Conservation (phyloP, 2,113 vertebrate species). For the Rhinolophus ferrumequinum region DNA sequence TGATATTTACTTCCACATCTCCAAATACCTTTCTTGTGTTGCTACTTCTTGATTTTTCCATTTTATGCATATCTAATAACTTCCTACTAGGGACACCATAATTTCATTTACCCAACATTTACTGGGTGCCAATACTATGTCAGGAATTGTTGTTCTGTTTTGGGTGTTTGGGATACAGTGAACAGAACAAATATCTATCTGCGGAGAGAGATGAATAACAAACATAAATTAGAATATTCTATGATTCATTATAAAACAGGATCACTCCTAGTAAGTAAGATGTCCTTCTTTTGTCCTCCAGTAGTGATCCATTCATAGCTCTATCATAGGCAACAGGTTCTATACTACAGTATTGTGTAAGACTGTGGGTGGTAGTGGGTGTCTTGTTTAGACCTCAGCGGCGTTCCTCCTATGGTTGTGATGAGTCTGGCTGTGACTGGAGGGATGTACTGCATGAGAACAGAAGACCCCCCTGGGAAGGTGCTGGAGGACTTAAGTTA, state of each 20-base stretch:
- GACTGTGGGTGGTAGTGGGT: not conserved
- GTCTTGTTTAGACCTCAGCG: not conserved
- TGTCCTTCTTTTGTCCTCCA: not conserved
- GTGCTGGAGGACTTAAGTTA: not conserved
- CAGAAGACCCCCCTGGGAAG: not conserved
- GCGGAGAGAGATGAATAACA: not conserved
- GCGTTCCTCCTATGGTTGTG: not conserved
- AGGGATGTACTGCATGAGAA: not conserved
- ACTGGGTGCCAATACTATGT: not conserved
- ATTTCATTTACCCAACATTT: constrained; percentile 20
- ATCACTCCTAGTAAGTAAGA: not conserved
- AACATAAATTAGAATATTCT: not conserved
- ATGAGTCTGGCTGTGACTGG: not conserved
- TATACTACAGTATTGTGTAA: not conserved
- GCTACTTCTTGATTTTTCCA: not conserved
- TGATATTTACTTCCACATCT: not conserved
- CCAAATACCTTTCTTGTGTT: not conserved
- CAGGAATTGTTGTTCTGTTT: not conserved
- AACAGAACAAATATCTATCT: not conserved
- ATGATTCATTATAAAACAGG: not conserved
- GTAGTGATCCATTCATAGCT: not conserved
- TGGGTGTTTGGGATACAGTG: not conserved
- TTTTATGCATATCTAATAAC: not conserved
- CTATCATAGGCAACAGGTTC: not conserved
- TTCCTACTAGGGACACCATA: not conserved